A percentile compares a stretch with the other conserved stretches of the same genome.
Evolutionary conservation across 2,797 vertebrate genomes (phyloP).

Genomic region (Falco rusticolus): DNA sequence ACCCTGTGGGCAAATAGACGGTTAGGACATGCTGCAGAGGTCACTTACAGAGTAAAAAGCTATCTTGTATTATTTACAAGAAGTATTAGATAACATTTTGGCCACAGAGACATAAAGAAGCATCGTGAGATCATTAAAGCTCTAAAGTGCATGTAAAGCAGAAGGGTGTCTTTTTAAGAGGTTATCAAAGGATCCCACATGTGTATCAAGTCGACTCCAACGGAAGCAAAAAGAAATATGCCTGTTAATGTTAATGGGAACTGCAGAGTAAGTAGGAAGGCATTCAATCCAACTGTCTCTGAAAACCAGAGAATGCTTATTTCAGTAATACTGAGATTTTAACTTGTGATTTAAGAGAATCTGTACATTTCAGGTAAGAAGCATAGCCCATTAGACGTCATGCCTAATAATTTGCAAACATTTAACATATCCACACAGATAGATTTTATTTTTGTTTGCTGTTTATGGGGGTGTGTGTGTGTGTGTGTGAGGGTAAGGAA

Average conservation of each 20-base stretch:
- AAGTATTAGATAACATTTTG: slow-evolving; percentile 31
- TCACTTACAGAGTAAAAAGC: slow-evolving; percentile 3
- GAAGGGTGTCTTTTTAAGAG: slow-evolving; percentile 43
- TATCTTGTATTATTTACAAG: slow-evolving; percentile 57
- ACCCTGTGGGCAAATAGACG: neutral
- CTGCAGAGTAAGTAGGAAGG: neutral
- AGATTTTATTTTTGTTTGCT: neutral
- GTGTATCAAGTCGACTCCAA: neutral
- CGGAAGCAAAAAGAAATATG: neutral
- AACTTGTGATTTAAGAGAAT: neutral
- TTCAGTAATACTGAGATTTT: neutral
- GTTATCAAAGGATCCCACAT: slow-evolving; percentile 50
- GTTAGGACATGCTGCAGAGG: neutral
- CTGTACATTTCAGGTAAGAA: neutral
- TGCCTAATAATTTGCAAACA: neutral
- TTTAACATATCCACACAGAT: neutral
- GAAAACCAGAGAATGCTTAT: neutral
- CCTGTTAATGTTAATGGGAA: slow-evolving; percentile 14
- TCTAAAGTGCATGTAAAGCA: slow-evolving; percentile 37
- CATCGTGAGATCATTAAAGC: slow-evolving; percentile 7
- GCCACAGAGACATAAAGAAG: neutral
- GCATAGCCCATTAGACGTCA: neutral
- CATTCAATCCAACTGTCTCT: neutral
- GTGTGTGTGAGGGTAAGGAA: neutral
- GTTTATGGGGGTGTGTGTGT: neutral